Conservation (phyloP, 1,140 invertebrate species). For the Trachelipus rathkii region DNA sequence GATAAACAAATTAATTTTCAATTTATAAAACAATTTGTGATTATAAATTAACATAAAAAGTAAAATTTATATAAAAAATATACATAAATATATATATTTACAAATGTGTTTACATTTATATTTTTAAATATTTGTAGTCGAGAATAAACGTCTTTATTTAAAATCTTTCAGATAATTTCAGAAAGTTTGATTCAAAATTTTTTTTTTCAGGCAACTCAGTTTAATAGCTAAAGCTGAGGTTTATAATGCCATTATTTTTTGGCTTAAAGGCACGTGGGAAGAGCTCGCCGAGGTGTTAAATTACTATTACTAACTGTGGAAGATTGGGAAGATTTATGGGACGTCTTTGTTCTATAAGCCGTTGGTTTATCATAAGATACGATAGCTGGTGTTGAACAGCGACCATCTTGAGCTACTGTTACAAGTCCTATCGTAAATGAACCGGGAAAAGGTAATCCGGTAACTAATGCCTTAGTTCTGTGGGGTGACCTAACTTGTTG, state of each 20-base stretch:
- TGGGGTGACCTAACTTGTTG: slow-evolving; percentile 40
- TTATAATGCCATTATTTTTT: background rate
- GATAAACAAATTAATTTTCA: too few species aligned
- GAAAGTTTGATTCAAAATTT: too few species aligned
- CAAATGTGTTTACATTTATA: too few species aligned
- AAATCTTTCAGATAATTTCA: too few species aligned
- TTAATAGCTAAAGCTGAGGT: too few species aligned
- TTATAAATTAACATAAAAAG: too few species aligned
- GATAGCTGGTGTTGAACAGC: slow-evolving; percentile 37
- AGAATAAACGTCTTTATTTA: too few species aligned
- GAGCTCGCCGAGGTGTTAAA: background rate
- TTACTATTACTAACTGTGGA: background rate
- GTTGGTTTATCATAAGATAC: slow-evolving; percentile 34
- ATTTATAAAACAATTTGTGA: too few species aligned
- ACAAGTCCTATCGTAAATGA: slow-evolving; percentile 38
- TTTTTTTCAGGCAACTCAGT: too few species aligned
- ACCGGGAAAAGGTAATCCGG: slow-evolving; percentile 34
- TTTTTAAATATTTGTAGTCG: too few species aligned
- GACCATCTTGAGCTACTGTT: slow-evolving; percentile 36
- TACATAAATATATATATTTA: too few species aligned
- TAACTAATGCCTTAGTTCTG: slow-evolving; percentile 41
- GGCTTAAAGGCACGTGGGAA: background rate
- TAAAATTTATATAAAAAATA: too few species aligned
- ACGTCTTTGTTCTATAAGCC: background rate
- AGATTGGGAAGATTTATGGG: background rate